These are phyloP conservation scores for Sardinella longiceps DNA, from an alignment of 2,797 vertebrate genomes.

Conservation along the genomic window DNA sequence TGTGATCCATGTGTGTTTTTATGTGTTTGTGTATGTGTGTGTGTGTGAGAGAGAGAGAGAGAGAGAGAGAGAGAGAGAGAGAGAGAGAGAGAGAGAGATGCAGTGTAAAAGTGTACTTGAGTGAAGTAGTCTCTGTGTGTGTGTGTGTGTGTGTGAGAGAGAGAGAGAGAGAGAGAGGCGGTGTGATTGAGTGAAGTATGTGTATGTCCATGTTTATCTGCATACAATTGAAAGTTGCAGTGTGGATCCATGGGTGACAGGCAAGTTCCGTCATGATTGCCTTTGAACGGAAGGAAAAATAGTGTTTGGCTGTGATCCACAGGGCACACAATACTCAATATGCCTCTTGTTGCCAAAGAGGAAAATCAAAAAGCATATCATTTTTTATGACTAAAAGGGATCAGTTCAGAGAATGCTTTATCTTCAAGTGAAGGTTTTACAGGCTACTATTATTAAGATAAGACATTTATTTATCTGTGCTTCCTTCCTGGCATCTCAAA, in stretches of 20 bases:
- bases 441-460: background rate
- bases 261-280: no score
- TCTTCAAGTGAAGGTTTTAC: background rate
- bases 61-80: background rate
- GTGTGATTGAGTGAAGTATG: no score
- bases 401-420: no score
- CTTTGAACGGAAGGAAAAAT: no score
- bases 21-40: background rate
- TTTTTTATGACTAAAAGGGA: no score
- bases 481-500: background rate
- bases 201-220: no score
- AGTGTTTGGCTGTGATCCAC: no score
- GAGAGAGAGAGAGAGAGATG: background rate
- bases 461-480: background rate
- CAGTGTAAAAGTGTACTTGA: background rate
- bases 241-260: background rate
- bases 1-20: no score
- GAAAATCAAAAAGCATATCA: no score
- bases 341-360: no score
- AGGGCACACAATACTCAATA: no score
- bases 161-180: background rate
- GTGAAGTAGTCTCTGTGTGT: background rate
- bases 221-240: no score
- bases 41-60: background rate
- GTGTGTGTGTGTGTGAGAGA: slow-evolving; percentile 2